phyloP scores from a whole-genome alignment of 2,888 invertebrate genomes.

The Liposcelis brunnea region DNA sequence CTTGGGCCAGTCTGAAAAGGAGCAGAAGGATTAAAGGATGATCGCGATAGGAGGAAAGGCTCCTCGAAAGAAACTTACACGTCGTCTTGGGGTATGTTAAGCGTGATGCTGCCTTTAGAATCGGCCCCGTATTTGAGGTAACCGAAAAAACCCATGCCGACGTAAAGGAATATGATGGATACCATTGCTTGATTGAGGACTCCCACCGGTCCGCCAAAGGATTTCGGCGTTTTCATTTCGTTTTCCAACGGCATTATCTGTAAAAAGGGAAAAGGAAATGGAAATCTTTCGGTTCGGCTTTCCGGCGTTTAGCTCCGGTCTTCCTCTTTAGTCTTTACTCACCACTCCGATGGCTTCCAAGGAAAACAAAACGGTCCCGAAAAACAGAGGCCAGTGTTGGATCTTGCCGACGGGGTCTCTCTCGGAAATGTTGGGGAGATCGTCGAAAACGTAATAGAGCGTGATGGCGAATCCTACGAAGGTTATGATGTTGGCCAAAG shows the following conservation, averaged over 20 bases:
- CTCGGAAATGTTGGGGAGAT: constrained; percentile 43
- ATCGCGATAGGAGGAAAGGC: neutral
- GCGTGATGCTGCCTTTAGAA: constrained; percentile 58
- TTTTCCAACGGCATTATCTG: constrained; percentile 83
- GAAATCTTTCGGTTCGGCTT: too few relatives aligned
- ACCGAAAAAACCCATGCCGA: constrained; percentile 64
- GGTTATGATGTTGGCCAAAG: constrained; percentile 72
- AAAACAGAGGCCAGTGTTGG: constrained; percentile 70
- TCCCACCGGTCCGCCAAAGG: constrained; percentile 58
- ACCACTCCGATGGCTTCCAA: constrained; percentile 89
- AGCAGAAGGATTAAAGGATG: constrained; percentile 8
- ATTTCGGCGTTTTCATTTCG: constrained; percentile 69
- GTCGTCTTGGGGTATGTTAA: constrained; percentile 50
- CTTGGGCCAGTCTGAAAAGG: constrained; percentile 39
- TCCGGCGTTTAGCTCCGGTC: too few relatives aligned
- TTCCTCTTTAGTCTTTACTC: too few relatives aligned
- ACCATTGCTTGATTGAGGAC: constrained; percentile 70
- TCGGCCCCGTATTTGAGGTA: constrained; percentile 59
- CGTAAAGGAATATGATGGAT: constrained; percentile 58
- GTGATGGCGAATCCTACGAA: constrained; percentile 70
- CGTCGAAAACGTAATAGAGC: constrained; percentile 65
- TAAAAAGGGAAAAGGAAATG: neutral
- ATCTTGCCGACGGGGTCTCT: constrained; percentile 44
- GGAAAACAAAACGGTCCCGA: constrained; percentile 90
- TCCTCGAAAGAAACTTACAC: constrained; percentile 25